Evolutionary conservation across 2,797 vertebrate species (phyloP), one percentile per base, ranked within the genome.

Genomic region (Podarcis lilfordi): DNA sequence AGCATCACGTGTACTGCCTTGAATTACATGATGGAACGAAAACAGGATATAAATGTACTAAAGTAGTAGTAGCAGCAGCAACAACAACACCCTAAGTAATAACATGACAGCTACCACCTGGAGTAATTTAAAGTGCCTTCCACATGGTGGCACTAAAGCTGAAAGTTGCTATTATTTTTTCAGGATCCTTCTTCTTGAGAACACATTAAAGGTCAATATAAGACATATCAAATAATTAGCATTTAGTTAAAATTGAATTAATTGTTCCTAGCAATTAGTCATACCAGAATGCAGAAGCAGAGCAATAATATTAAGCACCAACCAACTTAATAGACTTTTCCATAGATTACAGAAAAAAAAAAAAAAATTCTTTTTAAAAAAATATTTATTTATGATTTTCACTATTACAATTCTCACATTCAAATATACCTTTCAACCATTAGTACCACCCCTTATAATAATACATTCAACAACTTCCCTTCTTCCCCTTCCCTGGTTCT

Each of bases 211-310:
- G 50, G 50, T 35, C 75, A 78, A 37, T 79, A 59, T 19, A 59
- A 79, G 35, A 43, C 79, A 17, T 69, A 79, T 72, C 27, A 68
- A 84, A 84, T 55, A n/a, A 84, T 84, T 74, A 88, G 37, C 64
- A 29, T 87, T 40, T 87, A 29, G 81, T 80, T 86, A 80, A 86
- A 80, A 86, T 40, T n/a, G 80, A 71, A 50, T 37, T 78, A 78
- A 78, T 68, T 78, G 75, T 40, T 78, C 40, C 1, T 55, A 64
- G 5, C 19, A 55, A 27, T 59, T 17, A 19, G 15, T 81, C 35
- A 40, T 40, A 40, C 71, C 15, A 66, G 27, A 64, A 29, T 68
- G 45, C 29, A 32, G 75, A 86, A 78, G n/a, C 19, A 72, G 74
- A 86, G 37, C 19, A 78, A 78, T 77, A 86, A 45, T 78, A 68